Percentiles rank a stretch among this genome's conserved stretches.
Evolutionary conservation across 2,113 vertebrate species (phyloP).

Genomic region (Sus scrofa): T2T-Sscrofa CM000812.6:243419001-243419500

Average conservation of each 20-base stretch:
- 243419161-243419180: conserved; percentile 23
- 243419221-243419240: not conserved
- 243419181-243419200: not conserved
- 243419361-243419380: conserved; percentile 2
- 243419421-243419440: conserved; percentile 11
- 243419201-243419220: not conserved
- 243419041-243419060: not conserved
- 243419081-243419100: conserved; percentile 29
- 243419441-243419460: not conserved
- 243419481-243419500: conserved; percentile 24
- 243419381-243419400: conserved; percentile 2
- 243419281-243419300: not conserved
- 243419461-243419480: conserved; percentile 36
- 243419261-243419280: not conserved
- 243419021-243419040: not conserved
- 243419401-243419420: conserved; percentile 25
- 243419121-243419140: not conserved
- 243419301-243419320: not conserved
- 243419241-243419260: not conserved
- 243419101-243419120: not conserved
- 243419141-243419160: conserved; percentile 17
- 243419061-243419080: conserved; percentile 46
- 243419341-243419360: not conserved
- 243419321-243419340: not conserved
- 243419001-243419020: not conserved